phyloP scores from a whole-genome alignment of 2,113 vertebrate species.

The Dromas ardeola region DNA sequence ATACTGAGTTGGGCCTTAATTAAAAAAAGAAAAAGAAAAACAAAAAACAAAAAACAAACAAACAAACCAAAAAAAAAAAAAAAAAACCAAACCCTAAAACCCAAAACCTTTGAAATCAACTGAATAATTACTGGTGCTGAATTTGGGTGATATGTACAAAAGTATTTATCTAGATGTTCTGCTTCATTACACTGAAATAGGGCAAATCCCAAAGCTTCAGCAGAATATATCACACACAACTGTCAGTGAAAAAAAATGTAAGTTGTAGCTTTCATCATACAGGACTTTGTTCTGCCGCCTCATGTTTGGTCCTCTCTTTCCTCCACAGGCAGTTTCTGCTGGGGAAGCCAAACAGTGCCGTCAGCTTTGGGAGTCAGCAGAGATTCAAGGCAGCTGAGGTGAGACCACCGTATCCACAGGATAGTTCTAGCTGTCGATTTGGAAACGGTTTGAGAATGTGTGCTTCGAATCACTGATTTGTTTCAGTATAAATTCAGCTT shows the following conservation, averaged over 20 bases:
- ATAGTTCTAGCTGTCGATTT: no score
- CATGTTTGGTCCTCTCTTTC: background rate
- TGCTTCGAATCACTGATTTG: background rate
- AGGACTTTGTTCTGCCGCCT: rapidly evolving
- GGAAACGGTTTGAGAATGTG: background rate
- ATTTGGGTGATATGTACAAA: background rate
- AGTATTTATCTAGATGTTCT: background rate
- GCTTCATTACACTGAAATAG: background rate
- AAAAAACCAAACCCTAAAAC: no score
- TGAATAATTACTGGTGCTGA: background rate
- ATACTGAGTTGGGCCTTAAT: background rate
- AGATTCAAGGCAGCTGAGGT: background rate
- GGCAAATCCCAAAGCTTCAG: background rate
- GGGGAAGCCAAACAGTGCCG: background rate
- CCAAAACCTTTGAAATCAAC: background rate
- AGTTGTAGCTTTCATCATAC: background rate
- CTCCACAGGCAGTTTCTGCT: background rate
- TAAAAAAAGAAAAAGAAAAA: background rate
- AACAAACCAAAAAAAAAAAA: no score
- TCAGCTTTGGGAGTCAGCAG: background rate
- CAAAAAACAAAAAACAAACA: no score
- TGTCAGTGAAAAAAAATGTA: rapidly evolving
- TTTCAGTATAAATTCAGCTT: background rate
- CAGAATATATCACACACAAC: background rate
- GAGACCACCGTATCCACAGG: background rate